Percentiles rank a stretch among this genome's conserved stretches.
phyloP scores from a whole-genome alignment of 2,113 vertebrate species.

The Camelus dromedarius region DNA sequence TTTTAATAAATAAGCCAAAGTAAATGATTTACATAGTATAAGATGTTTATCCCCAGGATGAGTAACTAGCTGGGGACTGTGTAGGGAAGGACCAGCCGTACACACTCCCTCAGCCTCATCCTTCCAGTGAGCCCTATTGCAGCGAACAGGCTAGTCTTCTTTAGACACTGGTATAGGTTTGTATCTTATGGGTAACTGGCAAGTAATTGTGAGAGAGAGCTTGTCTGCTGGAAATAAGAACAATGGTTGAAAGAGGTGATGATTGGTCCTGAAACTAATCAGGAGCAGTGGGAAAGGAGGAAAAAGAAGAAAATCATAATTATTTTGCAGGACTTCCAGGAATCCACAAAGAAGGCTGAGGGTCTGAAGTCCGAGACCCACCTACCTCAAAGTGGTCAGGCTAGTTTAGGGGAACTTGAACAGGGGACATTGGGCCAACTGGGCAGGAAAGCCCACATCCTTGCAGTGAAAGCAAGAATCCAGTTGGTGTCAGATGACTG shows the following conservation, averaged over 20 bases:
- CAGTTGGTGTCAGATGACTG: not conserved
- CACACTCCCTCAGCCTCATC: accelerated
- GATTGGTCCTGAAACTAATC: not conserved
- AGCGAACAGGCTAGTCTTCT: not conserved
- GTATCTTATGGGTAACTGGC: not conserved
- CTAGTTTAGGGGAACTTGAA: not conserved
- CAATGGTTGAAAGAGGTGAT: not conserved
- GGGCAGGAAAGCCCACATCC: not conserved
- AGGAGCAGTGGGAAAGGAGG: not conserved
- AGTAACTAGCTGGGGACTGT: not conserved
- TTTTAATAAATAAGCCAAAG: not conserved
- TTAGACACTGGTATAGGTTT: not conserved
- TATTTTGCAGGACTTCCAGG: not conserved
- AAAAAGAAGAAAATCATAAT: not conserved
- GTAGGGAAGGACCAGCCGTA: accelerated
- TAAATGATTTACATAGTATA: too few species aligned
- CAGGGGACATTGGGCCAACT: not conserved
- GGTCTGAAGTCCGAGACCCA: accelerated
- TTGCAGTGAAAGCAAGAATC: not conserved
- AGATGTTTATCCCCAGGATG: not conserved
- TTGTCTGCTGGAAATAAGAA: not conserved
- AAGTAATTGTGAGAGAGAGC: not conserved
- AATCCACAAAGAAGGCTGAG: not conserved
- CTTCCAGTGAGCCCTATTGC: not conserved
- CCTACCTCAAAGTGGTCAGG: not conserved